Evolutionary conservation across 1,140 invertebrate genomes (phyloP).

Genomic region (Drosophila bocqueti): DNA sequence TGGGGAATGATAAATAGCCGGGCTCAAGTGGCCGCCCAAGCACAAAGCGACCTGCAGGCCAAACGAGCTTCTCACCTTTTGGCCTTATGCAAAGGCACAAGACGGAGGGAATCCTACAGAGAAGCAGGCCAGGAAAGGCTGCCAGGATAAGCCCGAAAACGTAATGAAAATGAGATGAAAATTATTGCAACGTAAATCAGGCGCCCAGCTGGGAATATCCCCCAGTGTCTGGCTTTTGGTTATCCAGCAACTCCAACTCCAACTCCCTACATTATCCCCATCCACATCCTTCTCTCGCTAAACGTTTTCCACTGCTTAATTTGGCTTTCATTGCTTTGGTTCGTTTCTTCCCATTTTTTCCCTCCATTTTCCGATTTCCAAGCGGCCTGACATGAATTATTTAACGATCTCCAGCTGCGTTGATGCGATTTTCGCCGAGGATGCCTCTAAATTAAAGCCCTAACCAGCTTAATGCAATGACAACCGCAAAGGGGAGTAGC

Average conservation of each 20-base stretch:
- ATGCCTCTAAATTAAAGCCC: slow-evolving; percentile 74
- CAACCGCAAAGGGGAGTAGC: slow-evolving; percentile 45
- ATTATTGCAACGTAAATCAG: slow-evolving; percentile 83
- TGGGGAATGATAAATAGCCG: slow-evolving; percentile 75
- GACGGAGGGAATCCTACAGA: slow-evolving; percentile 5
- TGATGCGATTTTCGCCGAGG: slow-evolving; percentile 75
- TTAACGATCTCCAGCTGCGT: slow-evolving; percentile 80
- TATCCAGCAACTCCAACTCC: slow-evolving; percentile 40
- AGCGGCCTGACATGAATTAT: slow-evolving; percentile 77
- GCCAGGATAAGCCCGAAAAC: slow-evolving; percentile 54
- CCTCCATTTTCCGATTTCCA: slow-evolving; percentile 34
- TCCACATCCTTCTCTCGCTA: slow-evolving; percentile 41
- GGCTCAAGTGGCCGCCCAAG: slow-evolving; percentile 50
- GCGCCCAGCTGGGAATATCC: slow-evolving; percentile 64
- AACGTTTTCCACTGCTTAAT: slow-evolving; percentile 80
- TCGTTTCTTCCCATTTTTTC: slow-evolving; percentile 33
- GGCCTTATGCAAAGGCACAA: slow-evolving; percentile 33
- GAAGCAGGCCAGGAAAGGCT: slow-evolving; percentile 20
- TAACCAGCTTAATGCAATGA: slow-evolving; percentile 76
- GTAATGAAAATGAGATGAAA: slow-evolving; percentile 83
- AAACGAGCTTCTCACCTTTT: slow-evolving; percentile 61
- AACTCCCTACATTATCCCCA: slow-evolving; percentile 15
- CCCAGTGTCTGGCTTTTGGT: slow-evolving; percentile 18
- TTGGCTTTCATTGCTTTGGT: slow-evolving; percentile 79
- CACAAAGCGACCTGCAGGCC: slow-evolving; percentile 43